phyloP scores from a whole-genome alignment of 2,888 invertebrate species.

The Temnothorax ravouxi region DNA sequence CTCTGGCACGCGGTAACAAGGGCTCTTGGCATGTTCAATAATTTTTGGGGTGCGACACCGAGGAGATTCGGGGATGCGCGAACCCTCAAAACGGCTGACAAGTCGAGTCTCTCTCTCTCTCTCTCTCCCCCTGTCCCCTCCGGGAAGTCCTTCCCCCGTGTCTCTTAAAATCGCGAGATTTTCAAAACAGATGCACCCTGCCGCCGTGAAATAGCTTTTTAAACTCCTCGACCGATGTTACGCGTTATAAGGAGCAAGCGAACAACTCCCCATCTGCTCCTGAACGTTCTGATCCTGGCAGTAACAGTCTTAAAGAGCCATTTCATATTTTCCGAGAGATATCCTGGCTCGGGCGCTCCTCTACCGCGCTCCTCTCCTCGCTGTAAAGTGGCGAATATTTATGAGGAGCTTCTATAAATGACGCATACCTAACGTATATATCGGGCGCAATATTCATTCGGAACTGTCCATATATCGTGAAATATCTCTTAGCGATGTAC shows the following conservation, averaged over 20 bases:
- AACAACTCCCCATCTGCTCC: conserved; percentile 70
- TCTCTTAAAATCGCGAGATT: conserved; percentile 78
- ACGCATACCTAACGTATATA: conserved; percentile 52
- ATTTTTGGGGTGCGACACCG: conserved; percentile 64
- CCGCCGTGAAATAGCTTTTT: conserved; percentile 81
- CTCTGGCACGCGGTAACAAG: conserved; percentile 69
- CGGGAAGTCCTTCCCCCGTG: conserved; percentile 61
- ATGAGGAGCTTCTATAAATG: conserved; percentile 72
- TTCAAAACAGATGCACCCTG: conserved; percentile 83
- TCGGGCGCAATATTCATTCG: conserved; percentile 27
- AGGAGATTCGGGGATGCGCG: conserved; percentile 50
- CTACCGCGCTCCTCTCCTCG: conserved; percentile 12
- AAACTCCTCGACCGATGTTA: conserved; percentile 80
- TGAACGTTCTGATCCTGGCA: conserved; percentile 78
- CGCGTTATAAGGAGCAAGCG: conserved; percentile 62
- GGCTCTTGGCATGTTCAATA: conserved; percentile 56
- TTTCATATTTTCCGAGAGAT: conserved; percentile 81
- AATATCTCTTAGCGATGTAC: neutral
- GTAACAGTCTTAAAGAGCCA: conserved; percentile 81
- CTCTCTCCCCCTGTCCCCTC: conserved; percentile 43
- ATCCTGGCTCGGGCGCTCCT: conserved; percentile 65
- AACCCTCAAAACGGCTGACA: conserved; percentile 75
- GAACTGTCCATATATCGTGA: neutral
- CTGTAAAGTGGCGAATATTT: conserved; percentile 76
- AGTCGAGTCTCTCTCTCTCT: conserved; percentile 68